Evolutionary conservation across 2,113 vertebrate species (phyloP), one percentile per base, ranked within the genome.

Genomic region (Pycnonotus jocosus): DNA sequence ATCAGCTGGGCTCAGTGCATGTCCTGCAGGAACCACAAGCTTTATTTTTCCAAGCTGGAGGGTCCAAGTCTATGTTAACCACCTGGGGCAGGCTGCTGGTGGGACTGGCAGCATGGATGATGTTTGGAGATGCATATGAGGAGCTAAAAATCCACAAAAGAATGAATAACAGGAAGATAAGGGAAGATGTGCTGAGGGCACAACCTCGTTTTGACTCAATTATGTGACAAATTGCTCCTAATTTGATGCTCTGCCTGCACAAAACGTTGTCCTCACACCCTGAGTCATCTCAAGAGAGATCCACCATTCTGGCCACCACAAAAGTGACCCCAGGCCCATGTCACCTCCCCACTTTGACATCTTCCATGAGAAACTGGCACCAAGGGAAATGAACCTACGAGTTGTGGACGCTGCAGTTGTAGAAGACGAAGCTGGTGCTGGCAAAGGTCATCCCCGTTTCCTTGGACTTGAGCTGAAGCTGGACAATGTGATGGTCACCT

Each of bases 321-420:
- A 10, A 44, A 31, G 7, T 51, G 24, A 57, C 14, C 45, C 50
- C 22, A n/a, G 31, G 2, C 37, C 15, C 24, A n/a, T n/a, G 35
- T 56, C 30, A 81, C 21, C 62, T 83, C 40, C 53, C 30, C 35
- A 47, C 3, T 58, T 37, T 18, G 62, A 10, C 69, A 77, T 2
- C 12, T 38, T 61, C 24, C 72, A 0, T 13, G 25, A 10, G 65
- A 68, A 94, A 20, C 8, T n/a, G 33, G 13, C 19, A 64, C n/a
- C 50, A 50, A 68, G 71, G 44, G 40, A 62, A 81, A 45, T 33
- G n/a, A 14, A 99, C 99, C 95, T 98, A 99, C 99, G 99, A 99
- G 68, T 99, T 99, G 95, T 99, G 99, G 81, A 99, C 99, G 7
- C 99, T 99, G 96, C 99, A 99, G 97, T 99, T 99, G 98, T 99